A percentile compares a stretch with the other conserved stretches of the same genome.
Evolutionary conservation across 1,140 invertebrate species (phyloP).

Genomic region (Acromyrmex echinatior): DNA sequence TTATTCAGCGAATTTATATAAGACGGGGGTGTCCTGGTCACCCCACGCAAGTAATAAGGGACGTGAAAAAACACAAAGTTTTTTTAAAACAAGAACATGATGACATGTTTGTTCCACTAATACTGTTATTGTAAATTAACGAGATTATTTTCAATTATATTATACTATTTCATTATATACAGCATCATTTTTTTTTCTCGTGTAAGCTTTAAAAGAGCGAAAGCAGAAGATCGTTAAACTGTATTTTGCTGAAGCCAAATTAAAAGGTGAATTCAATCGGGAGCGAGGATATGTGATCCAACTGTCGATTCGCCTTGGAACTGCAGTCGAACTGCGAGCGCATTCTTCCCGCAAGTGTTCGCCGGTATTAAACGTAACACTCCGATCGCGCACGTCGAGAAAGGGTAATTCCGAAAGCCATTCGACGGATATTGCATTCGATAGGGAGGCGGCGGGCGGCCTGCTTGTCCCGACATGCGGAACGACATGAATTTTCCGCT

Average conservation of each 20-base stretch:
- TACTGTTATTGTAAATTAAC: too few species aligned
- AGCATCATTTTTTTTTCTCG: too few species aligned
- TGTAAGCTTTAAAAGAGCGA: background rate
- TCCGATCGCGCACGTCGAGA: conserved; percentile 4
- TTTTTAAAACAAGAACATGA: too few species aligned
- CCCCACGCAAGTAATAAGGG: too few species aligned
- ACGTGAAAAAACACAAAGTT: too few species aligned
- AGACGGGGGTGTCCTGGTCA: too few species aligned
- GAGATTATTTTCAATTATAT: too few species aligned
- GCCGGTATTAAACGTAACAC: conserved; percentile 55
- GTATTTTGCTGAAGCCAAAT: background rate
- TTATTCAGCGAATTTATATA: too few species aligned
- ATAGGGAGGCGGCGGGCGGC: background rate
- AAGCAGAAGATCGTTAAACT: background rate
- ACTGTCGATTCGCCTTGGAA: background rate
- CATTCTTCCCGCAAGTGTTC: conserved; percentile 7
- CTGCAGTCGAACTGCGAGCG: background rate
- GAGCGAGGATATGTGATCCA: background rate
- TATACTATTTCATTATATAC: too few species aligned
- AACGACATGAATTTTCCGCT: conserved; percentile 50
- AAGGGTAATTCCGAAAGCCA: conserved; percentile 27
- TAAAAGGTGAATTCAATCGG: background rate
- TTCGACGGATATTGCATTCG: conserved; percentile 55
- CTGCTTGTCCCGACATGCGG: background rate
- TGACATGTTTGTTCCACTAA: too few species aligned